Evolutionary conservation across 2,888 invertebrate genomes (phyloP), one percentile per base, ranked within the genome.

Genomic region (Meiosimyza platycephala): DNA sequence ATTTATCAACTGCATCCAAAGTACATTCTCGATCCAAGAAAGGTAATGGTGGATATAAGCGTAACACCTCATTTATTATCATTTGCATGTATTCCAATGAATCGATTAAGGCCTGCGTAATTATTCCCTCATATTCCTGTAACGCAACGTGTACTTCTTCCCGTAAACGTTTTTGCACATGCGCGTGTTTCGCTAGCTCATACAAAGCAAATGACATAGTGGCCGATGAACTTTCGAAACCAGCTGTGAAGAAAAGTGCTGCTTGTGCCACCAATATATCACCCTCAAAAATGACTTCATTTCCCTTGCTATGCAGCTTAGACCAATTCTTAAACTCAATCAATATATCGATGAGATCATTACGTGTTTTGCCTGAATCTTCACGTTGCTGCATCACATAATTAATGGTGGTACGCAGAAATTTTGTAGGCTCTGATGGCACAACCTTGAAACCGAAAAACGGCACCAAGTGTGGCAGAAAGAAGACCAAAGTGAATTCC

Each of bases 301-400:
- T 73, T n/a, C 75, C 74, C 5, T 75, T 62, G 0, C 76, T 84
- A 33, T 62, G 86, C 7, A 84, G 9, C 75, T 76, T 78, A 2
- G 78, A 75, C n/a, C 76, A 66, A 51, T 84, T 80, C 72, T 84
- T 87, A 40, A 89, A 80, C 48, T 89, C 87, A 50, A 89, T 84
- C n/a, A 90, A 80, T 16, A 88, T 82, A 76, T 90, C 89, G 40
- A 90, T 86, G 0, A 90, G 85, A 77, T 90, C 90, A 54, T 88
- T 84, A 28, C 89, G 82, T 1, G 76, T 84, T 9, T 80, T 75
- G 7, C 88, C 87, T 1, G 85, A 83, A 51, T 82, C 78, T 64
- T 87, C 84, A 2, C 90, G 83, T 18, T 86, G 81, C 0, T 80
- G 76, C 55, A 90, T 85, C 0, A 88, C 87, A 40, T 86, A 84